Percentiles rank a stretch among this genome's conserved stretches.
Evolutionary conservation across 2,113 vertebrate species (phyloP).

Genomic region (Pheucticus melanocephalus): DNA sequence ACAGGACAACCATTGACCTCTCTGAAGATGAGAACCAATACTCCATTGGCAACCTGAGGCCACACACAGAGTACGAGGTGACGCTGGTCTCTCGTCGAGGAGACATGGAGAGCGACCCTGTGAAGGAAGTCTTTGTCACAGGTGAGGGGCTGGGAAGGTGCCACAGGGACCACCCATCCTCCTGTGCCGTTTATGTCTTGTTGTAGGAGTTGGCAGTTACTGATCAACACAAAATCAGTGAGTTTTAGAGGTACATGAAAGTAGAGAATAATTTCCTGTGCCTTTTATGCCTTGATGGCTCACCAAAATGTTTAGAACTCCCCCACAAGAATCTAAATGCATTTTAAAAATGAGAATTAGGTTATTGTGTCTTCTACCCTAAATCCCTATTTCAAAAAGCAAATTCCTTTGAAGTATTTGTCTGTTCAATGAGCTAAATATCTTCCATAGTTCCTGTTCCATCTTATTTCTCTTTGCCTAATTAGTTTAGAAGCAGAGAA

Average conservation of each 20-base stretch:
- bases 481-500: background rate
- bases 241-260: background rate
- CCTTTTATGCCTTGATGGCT: background rate
- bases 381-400: background rate
- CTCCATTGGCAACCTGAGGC: slow-evolving; percentile 84
- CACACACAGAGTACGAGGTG: slow-evolving; percentile 90
- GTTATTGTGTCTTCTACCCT: background rate
- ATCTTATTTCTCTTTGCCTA: background rate
- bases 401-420: background rate
- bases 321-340: background rate
- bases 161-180: background rate
- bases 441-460: background rate
- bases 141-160: slow-evolving; percentile 64
- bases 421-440: background rate
- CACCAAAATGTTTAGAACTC: background rate
- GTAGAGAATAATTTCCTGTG: background rate
- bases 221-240: background rate
- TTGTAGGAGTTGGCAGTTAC: background rate
- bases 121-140: slow-evolving; percentile 86
- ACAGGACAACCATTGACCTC: slow-evolving; percentile 82
- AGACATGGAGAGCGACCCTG: slow-evolving; percentile 80
- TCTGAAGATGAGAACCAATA: slow-evolving; percentile 86
- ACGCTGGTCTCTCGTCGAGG: slow-evolving; percentile 80
- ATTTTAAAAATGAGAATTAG: background rate
- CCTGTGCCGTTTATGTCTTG: background rate